Base-by-base conservation (phyloP, 2,113 vertebrate species). In the Verasper variegatus region DNA sequence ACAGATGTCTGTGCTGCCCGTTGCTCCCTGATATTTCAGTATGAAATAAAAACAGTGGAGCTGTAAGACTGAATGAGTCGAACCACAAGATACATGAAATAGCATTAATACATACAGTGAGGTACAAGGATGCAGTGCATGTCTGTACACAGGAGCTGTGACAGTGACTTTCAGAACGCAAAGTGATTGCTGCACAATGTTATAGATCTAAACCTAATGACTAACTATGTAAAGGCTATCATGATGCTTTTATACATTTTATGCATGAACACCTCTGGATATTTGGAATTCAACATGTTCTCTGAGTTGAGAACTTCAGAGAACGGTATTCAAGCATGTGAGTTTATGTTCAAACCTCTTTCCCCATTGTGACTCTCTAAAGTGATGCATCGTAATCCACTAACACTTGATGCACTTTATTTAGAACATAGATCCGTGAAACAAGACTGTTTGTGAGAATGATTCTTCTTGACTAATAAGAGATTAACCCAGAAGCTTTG, bases 401-500 rank as follows among this genome's bases (percentile, higher is more conserved):
- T 65, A 57, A 78, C 24, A 15, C 40, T 67, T 18, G n/a, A 13
- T 58, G 64, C 42, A 63, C 86, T 82, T 86, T 71, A 87, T 86
- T 88, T 86, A 77, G 86, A 83, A 69, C 71, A 75, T 58, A 76
- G 45, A 80, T 84, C 78, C 81, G 69, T 84, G 78, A 83, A 90
- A 82, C 80, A 89, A 86, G 82, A 62, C 67, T 82, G 87, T 89
- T 92, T 87, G 82, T 89, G 85, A 89, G 90, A 91, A 94, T 81
- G 78, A 91, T 89, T 84, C 90, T 74, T 90, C 81, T 81, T 84
- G 81, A 88, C 89, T 94, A 94, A 94, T 93, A 93, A 92, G 83
- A 92, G 90, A 94, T 94, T 93, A 93, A 92, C 90, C 91, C 78
- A 91, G 85, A 94, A 90, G 85, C 88, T 90, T 77, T 87, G 68